A percentile compares a stretch with the other conserved stretches of the same genome.
Evolutionary conservation across 2,113 vertebrate genomes (phyloP).

Genomic region (Mirounga angustirostris): DNA sequence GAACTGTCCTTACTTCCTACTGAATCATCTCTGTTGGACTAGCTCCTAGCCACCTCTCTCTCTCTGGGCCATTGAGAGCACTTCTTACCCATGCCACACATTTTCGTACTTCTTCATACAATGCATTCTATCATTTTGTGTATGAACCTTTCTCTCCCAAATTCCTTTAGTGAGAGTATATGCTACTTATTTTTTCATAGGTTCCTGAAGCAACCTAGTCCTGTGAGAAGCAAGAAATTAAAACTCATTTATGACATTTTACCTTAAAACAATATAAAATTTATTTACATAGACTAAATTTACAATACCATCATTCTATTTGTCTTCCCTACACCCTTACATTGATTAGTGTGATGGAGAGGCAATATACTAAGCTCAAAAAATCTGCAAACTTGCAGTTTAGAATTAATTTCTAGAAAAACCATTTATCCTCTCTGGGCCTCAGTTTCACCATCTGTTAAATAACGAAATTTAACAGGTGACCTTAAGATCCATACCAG

Average conservation of each 20-base stretch:
- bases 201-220: background rate
- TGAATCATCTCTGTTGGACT: background rate
- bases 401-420: background rate
- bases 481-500: background rate
- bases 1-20: background rate
- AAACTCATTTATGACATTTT: constrained; percentile 12
- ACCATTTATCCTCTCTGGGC: background rate
- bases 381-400: background rate
- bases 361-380: background rate
- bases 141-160: background rate
- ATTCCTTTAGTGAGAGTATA: background rate
- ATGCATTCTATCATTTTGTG: background rate
- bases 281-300: background rate
- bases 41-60: background rate
- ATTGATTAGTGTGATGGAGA: background rate
- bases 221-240: background rate
- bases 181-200: background rate
- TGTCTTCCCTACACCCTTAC: background rate
- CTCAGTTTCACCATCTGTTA: background rate
- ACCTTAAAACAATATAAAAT: background rate
- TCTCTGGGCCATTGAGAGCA: background rate
- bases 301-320: background rate
- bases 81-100: accelerated
- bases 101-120: background rate
- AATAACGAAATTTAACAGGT: background rate